Base-by-base conservation (phyloP, 2,888 invertebrate species). In the Athalia cordata region DNA sequence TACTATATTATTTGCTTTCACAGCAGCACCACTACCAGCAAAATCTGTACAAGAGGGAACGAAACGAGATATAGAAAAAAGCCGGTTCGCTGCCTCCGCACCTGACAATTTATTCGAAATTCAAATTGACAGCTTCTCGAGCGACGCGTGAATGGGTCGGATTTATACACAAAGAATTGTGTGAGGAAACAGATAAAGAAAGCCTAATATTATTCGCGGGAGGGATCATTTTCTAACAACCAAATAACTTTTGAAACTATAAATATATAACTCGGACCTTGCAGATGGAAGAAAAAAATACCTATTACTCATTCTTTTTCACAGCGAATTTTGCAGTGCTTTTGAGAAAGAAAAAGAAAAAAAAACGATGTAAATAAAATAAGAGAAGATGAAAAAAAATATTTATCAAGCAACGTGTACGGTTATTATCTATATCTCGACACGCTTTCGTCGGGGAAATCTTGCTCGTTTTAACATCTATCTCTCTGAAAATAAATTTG, bases 41-140 rank as follows among this genome's bases (percentile, higher is more conserved):
- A 29, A 29, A 29, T 29, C 29, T 29, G 29, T 29, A 4, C 9
- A 15, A 9, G 7, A 55, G 55, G n/a, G 11, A 55, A 64, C 45
- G 52, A 9, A 45, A 13, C 29, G 9, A 45, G 49, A 70, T n/a
- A 43, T 55, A 4, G 5, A 29, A 43, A 45, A 43, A 57, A 29
- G 43, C 43, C 47, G 13, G 67, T 9, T 15, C 9, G 67, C 43
- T 43, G 4, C 9, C 29, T 64, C 67, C 47, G 67, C 43, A 67
- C 70, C 70, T 70, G 70, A 70, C 70, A 70, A 70, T 70, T 70
- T 70, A 9, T 13, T 70, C 57, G 7, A 70, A 70, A 70, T 70
- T 70, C 70, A 57, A 57, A 70, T 57, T 55, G 70, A 70, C 70
- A 57, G 70, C 43, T 52, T 57, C 70, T 45, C 55, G 11, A 11